A percentile compares a stretch with the other conserved stretches of the same genome.
phyloP scores from a whole-genome alignment of 2,113 vertebrate species.

The Prinia subflava region DNA sequence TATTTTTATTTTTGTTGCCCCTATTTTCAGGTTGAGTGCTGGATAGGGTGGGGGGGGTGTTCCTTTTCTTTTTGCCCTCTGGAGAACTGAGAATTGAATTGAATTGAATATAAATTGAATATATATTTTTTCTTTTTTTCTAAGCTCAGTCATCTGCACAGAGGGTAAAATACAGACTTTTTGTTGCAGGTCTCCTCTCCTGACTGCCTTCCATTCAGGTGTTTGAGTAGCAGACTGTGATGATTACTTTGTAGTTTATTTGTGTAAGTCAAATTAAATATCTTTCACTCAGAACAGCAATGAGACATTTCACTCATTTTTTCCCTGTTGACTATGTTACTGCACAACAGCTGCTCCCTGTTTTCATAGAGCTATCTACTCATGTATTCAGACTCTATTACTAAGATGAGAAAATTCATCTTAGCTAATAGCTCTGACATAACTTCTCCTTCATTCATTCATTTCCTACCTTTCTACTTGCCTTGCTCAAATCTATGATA shows the following conservation, averaged over 20 bases:
- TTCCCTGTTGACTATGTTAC: not conserved
- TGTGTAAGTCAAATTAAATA: not conserved
- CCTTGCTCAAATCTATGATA: not conserved
- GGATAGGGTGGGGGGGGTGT: fast-evolving
- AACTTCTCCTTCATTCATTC: not conserved
- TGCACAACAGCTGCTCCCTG: not conserved
- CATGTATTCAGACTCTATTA: not conserved
- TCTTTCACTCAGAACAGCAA: not conserved
- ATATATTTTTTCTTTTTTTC: not conserved
- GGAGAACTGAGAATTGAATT: not conserved
- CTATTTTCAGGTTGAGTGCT: not conserved
- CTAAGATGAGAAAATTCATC: not conserved
- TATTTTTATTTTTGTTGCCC: not conserved
- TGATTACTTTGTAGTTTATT: not conserved
- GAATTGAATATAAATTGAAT: not conserved
- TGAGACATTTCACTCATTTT: not conserved
- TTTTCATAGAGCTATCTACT: not conserved
- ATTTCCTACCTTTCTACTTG: not conserved
- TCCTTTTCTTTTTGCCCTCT: not conserved
- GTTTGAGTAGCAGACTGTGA: not conserved
- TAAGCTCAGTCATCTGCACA: not conserved
- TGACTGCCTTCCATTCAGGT: not conserved
- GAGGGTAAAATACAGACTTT: not conserved
- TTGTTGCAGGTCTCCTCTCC: not conserved
- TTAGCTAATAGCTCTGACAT: not conserved